Percentiles rank a stretch among this genome's conserved stretches.
phyloP scores from a whole-genome alignment of 2,113 vertebrate genomes.

The Lethenteron camtschaticum region DNA sequence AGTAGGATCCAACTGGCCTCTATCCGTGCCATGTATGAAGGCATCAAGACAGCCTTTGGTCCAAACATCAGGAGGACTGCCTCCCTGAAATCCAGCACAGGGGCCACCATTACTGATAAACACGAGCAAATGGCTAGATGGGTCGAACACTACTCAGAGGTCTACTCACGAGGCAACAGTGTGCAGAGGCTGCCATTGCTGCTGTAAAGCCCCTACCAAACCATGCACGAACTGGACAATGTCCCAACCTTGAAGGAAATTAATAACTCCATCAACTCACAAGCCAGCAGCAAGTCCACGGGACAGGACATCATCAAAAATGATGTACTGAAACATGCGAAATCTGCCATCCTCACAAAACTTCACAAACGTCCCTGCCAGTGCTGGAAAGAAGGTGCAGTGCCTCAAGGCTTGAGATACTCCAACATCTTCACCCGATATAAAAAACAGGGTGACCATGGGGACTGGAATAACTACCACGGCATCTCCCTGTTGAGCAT shows the following conservation, averaged over 20 bases:
- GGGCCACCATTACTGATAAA: neutral
- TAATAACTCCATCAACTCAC: neutral
- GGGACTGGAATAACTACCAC: conserved; percentile 1
- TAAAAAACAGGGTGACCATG: neutral
- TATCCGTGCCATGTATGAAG: neutral
- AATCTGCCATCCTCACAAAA: neutral
- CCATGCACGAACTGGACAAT: neutral
- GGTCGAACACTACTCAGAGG: neutral
- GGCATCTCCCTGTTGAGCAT: neutral
- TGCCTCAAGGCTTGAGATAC: neutral
- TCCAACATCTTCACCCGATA: neutral
- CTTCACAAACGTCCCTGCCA: neutral
- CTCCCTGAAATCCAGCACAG: neutral
- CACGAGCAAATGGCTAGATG: neutral
- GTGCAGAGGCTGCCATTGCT: neutral
- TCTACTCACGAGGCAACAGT: neutral
- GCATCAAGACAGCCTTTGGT: neutral
- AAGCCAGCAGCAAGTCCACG: neutral
- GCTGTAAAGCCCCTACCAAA: neutral
- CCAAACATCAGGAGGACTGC: neutral
- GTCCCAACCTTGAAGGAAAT: neutral
- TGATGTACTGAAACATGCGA: neutral
- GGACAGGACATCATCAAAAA: neutral
- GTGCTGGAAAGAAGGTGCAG: neutral
- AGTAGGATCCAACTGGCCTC: neutral